Percentiles rank a stretch among this genome's conserved stretches.
phyloP scores from a whole-genome alignment of 2,888 invertebrate species.

The Clunio marinus region DNA sequence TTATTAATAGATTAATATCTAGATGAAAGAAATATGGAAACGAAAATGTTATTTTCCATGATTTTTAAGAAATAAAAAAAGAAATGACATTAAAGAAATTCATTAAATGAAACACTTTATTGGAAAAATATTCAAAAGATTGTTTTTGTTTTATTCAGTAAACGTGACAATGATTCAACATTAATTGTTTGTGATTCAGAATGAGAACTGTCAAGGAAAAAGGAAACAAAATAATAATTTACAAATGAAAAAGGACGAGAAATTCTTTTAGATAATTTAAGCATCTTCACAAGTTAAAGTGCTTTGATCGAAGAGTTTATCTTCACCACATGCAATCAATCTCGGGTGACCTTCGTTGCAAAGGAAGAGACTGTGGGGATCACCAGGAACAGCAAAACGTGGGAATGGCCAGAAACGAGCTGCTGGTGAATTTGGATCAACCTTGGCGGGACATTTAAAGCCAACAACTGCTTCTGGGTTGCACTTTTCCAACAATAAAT shows the following conservation, averaged over 20 bases:
- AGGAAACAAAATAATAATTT: conserved; percentile 11
- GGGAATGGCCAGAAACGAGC: conserved; percentile 92
- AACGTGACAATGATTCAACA: too few species aligned
- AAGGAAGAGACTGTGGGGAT: conserved; percentile 81
- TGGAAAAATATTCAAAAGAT: neutral
- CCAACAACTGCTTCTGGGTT: conserved; percentile 90
- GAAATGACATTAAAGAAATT: conserved; percentile 4
- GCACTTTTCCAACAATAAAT: conserved; percentile 78
- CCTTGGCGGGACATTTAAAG: conserved; percentile 85
- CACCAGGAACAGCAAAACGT: conserved; percentile 81
- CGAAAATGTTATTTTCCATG: conserved; percentile 2
- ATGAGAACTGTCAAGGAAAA: too few species aligned
- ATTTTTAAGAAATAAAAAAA: conserved; percentile 18
- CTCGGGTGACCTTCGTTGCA: conserved; percentile 88
- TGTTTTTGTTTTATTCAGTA: neutral
- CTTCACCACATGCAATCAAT: conserved; percentile 81
- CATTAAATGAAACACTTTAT: neutral
- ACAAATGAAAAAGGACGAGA: neutral
- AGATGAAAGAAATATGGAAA: neutral
- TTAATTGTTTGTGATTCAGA: too few species aligned
- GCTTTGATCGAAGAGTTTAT: conserved; percentile 79
- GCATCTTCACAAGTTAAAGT: conserved; percentile 80
- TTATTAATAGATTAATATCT: neutral
- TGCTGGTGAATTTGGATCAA: conserved; percentile 72
- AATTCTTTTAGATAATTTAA: conserved; percentile 41